Base-by-base conservation (phyloP, 2,797 vertebrate species). In the Cyprinodon diabolis region DNA sequence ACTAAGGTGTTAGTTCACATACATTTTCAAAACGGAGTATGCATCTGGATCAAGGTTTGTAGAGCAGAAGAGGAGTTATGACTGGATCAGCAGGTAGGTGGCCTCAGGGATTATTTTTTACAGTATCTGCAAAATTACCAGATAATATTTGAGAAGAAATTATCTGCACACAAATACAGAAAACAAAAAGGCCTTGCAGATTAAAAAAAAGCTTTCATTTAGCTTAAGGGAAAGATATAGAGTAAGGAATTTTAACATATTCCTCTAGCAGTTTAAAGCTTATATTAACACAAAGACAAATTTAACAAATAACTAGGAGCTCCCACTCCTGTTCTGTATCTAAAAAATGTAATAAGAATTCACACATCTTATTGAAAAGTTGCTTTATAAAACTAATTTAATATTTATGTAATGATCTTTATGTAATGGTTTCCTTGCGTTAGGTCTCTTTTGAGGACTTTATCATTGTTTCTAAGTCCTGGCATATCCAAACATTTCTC, bases 81-180 rank as follows among this genome's bases (percentile, higher is more conserved):
- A 87, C 81, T 74, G 66, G 70, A 66, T 72, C 74, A 80, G 81
- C 71, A 76, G 68, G 45, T 81, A 69, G 82, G n/a, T 81, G 75
- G 76, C 71, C 56, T 47, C 15, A 25, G 75, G 79, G 80, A 88
- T 86, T 77, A 82, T 58, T 58, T 54, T 55, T n/a, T 68, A 74
- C 71, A 76, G 69, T 57, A 58, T 79, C 81, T 81, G 68, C 68
- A 70, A 30, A 49, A 71, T 65, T 49, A 54, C 63, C 71, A 76
- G 77, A 78, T 47, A 65, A 66, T 58, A 65, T 73, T 17, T 43
- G 49, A 55, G 58, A 66, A 76, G 52, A 77, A 71, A 76, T 76
- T 75, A 71, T 19, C 69, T 63, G 68, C 23, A 71, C 56, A 79
- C 37, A 57, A 13, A 40, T 66, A 76, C 54, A 58, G 14, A 75